Percentiles rank a stretch among this genome's conserved stretches.
phyloP scores from a whole-genome alignment of 2,888 invertebrate genomes.

The Apamea anceps region DNA sequence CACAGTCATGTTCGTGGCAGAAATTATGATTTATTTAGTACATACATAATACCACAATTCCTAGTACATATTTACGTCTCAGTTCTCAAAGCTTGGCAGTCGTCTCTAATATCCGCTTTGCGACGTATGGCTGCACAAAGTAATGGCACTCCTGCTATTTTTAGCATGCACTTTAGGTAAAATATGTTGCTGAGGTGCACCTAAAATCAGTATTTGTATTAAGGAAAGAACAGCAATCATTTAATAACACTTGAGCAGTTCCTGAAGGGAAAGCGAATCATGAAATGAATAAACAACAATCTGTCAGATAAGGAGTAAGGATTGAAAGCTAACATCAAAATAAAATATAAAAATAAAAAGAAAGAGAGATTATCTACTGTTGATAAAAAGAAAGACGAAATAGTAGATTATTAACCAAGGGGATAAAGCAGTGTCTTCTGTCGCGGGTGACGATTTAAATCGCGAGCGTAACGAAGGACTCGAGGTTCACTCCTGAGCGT shows the following conservation, averaged over 20 bases:
- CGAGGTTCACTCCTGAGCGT: no score
- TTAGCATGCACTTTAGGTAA: slow-evolving; percentile 18
- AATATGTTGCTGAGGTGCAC: slow-evolving; percentile 9
- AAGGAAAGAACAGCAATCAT: background rate
- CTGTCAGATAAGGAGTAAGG: no score
- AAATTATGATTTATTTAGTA: slow-evolving; percentile 5
- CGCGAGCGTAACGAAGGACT: no score
- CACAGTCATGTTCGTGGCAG: background rate
- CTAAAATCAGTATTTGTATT: background rate
- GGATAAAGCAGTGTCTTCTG: no score
- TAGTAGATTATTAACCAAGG: no score
- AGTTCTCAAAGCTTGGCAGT: slow-evolving; percentile 47
- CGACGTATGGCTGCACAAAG: slow-evolving; percentile 16
- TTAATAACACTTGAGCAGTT: background rate
- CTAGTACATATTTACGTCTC: slow-evolving; percentile 9
- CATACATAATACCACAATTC: background rate
- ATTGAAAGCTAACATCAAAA: background rate
- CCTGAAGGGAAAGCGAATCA: background rate
- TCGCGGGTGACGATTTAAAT: no score
- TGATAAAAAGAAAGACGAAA: background rate
- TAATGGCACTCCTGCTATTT: slow-evolving; percentile 32
- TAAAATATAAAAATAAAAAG: background rate
- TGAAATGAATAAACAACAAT: background rate
- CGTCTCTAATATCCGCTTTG: slow-evolving; percentile 20
- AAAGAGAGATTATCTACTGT: background rate